phyloP scores from a whole-genome alignment of 1,140 invertebrate species.

The Theocolax elegans region DNA sequence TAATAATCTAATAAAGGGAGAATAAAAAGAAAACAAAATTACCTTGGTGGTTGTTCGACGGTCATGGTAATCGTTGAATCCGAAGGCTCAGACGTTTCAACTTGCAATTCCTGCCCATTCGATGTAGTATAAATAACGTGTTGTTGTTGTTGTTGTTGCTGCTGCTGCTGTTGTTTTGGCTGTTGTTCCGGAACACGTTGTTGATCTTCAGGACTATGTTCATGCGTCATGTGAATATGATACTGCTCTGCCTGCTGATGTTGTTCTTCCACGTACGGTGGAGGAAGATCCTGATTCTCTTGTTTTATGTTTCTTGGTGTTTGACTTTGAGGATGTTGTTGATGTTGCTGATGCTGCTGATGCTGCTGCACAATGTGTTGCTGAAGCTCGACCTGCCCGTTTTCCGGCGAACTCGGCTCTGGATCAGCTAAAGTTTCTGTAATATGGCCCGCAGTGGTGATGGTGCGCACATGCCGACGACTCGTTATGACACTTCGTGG shows the following conservation, averaged over 20 bases:
- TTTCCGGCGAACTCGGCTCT: conserved; percentile 55
- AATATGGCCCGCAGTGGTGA: conserved; percentile 72
- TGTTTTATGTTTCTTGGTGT: conserved; percentile 44
- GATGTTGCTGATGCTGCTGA: conserved; percentile 36
- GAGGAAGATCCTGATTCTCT: conserved; percentile 38
- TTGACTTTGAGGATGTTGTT: conserved; percentile 41
- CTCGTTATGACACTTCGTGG: conserved; percentile 69
- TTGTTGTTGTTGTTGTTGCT: conserved; percentile 51
- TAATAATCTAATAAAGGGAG: no score
- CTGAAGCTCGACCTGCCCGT: conserved; percentile 39
- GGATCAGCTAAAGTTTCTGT: conserved; percentile 64
- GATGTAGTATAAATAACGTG: conserved; percentile 55
- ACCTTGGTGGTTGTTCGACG: conserved; percentile 59
- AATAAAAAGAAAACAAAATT: no score
- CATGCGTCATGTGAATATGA: conserved; percentile 54
- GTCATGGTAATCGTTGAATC: conserved; percentile 50
- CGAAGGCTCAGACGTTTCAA: conserved; percentile 47
- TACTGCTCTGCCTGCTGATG: conserved; percentile 47
- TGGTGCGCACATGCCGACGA: conserved; percentile 70
- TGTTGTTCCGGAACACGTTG: conserved; percentile 45
- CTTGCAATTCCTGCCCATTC: conserved; percentile 54
- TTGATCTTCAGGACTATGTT: conserved; percentile 52
- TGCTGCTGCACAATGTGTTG: conserved; percentile 52
- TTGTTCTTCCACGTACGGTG: background rate
- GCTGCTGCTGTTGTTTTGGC: conserved; percentile 56